Evolutionary conservation across 2,113 vertebrate species (phyloP), one percentile per base, ranked within the genome.

Genomic region (Chrysemys picta): DNA sequence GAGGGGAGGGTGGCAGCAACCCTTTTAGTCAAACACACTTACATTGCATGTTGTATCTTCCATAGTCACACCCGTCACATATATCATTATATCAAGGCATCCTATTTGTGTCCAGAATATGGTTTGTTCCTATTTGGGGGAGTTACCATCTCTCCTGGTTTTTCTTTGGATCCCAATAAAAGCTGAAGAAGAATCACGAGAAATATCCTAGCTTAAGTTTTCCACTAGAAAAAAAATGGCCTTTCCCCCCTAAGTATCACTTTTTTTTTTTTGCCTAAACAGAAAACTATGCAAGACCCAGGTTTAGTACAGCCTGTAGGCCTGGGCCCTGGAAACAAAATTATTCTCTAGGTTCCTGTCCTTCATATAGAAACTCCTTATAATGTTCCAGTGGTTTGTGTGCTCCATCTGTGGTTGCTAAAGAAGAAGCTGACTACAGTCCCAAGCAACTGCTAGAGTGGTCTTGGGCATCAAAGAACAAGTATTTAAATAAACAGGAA

Each of bases 401-500:
- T 7, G 75, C 75, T 93, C 42, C 79, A n/a, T 47, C 38, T 75
- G 62, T 38, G 87, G 88, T 27, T 91, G 65, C 85, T 0, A 1
- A 79, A 87, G 47, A 90, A 75, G 84, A 96, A 96, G 84, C 89
- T 88, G 94, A 59, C 62, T 56, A 25, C 81, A 25, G 86, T 91
- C 13, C 45, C 75, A 80, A 25, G 56, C 89, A 84, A 92, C 81
- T 72, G 59, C 69, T 90, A 72, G 25, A 93, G 53, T 0, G 90
- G 85, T 79, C 81, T 91, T 75, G 62, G 59, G 53, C 89, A 90
- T 91, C 84, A 85, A 96, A 90, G 89, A 84, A 75, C 6, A 93
- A 91, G n/a, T 52, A 88, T 91, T 76, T 90, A 94, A 96, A 94
- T 87, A 96, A 92, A 93, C 79, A 92, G 82, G 88, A 96, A 97